Evolutionary conservation across 2,888 invertebrate genomes (phyloP).

Genomic region (Watsonalla binaria): DNA sequence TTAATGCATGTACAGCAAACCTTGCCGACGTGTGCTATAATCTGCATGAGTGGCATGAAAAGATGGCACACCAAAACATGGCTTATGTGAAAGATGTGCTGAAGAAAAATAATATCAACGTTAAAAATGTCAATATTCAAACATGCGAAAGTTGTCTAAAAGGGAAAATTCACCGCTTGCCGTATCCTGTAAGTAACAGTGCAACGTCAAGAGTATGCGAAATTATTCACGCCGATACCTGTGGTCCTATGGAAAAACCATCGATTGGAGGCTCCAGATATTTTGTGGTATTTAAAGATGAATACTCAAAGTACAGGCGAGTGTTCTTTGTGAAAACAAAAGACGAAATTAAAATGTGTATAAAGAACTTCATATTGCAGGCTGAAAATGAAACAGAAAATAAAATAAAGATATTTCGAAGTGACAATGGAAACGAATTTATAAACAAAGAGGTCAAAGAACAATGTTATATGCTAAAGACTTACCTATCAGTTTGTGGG

Average conservation of each 20-base stretch:
- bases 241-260: constrained; percentile 9
- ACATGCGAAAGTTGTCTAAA: constrained; percentile 1
- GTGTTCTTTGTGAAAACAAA: too few species aligned
- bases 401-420: too few species aligned
- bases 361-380: too few species aligned
- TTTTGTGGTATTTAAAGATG: constrained; percentile 11
- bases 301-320: constrained; percentile 8
- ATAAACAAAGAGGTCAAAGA: too few species aligned
- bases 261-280: constrained; percentile 13
- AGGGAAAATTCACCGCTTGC: constrained; percentile 13
- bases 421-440: too few species aligned
- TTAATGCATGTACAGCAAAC: not conserved
- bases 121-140: not conserved
- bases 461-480: too few species aligned
- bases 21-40: not conserved
- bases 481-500: too few species aligned
- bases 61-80: constrained; percentile 10
- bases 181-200: constrained; percentile 6
- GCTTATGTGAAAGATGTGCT: constrained; percentile 2
- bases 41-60: constrained; percentile 11
- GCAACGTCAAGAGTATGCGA: constrained; percentile 3
- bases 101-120: not conserved
- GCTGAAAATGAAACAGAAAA: too few species aligned
- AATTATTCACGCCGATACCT: constrained; percentile 8
- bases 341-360: too few species aligned